phyloP scores from a whole-genome alignment of 2,888 invertebrate genomes.

The Heteromyza rotundicornis region DNA sequence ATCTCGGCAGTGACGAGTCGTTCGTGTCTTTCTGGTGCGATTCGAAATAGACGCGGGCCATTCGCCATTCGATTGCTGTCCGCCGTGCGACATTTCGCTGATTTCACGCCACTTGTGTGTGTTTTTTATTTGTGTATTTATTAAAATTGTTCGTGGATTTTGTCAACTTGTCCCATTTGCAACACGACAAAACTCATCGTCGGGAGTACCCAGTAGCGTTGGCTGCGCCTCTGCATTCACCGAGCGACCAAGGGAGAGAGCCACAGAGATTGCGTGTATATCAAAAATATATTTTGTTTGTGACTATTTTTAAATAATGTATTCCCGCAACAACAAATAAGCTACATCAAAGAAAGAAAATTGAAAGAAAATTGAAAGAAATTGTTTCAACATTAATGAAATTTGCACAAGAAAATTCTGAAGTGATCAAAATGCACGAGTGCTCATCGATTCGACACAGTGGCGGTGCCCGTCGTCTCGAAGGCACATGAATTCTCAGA shows the following conservation, averaged over 20 bases:
- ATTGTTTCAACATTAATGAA: neutral
- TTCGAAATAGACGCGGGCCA: too few species aligned
- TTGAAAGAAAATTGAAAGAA: too few species aligned
- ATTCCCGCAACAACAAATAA: neutral
- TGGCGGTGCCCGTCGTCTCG: neutral
- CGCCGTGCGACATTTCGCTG: neutral
- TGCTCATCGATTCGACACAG: neutral
- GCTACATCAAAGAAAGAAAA: too few species aligned
- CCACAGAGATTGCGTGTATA: constrained; percentile 44
- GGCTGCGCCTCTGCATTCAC: constrained; percentile 31
- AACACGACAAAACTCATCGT: neutral
- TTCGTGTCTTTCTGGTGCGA: too few species aligned
- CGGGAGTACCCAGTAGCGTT: neutral
- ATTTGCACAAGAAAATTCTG: constrained; percentile 1
- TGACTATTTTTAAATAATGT: constrained; percentile 45
- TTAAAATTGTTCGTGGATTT: neutral
- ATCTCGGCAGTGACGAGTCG: too few species aligned
- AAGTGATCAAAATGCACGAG: neutral
- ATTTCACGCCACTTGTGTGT: neutral
- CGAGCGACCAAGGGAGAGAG: neutral
- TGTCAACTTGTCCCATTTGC: constrained; percentile 3
- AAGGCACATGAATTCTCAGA: neutral
- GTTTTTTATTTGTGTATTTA: neutral
- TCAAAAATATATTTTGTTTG: constrained; percentile 55
- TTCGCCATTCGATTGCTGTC: neutral